Percentiles rank a stretch among this genome's conserved stretches.
Evolutionary conservation across 1,140 invertebrate genomes (phyloP).

Genomic region (Chrysopa pallens): DNA sequence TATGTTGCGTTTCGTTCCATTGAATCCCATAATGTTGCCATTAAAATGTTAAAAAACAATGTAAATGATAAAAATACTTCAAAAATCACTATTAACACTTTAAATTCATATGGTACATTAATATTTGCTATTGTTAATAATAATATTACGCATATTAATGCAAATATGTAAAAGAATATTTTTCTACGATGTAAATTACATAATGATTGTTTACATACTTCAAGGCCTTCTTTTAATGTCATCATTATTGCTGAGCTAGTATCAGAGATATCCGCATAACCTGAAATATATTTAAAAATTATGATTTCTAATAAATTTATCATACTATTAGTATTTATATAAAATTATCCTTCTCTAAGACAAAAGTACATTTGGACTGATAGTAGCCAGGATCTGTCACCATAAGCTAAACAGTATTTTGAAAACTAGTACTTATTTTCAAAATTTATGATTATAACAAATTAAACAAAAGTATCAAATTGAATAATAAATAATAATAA

Average conservation of each 20-base stretch:
- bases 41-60: constrained; percentile 49
- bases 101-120: constrained; percentile 21
- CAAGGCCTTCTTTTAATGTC: constrained; percentile 37
- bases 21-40: constrained; percentile 61
- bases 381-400: too few species aligned
- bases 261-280: too few species aligned
- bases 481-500: too few species aligned
- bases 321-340: too few species aligned
- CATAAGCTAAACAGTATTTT: too few species aligned
- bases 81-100: constrained; percentile 27
- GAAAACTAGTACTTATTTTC: too few species aligned
- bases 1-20: constrained; percentile 59
- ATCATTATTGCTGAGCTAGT: constrained; percentile 10
- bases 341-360: too few species aligned
- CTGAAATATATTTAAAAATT: too few species aligned
- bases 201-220: constrained; percentile 37
- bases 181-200: constrained; percentile 32
- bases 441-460: too few species aligned
- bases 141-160: constrained; percentile 23
- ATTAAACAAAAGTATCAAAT: too few species aligned
- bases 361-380: too few species aligned
- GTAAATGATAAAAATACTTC: constrained; percentile 41
- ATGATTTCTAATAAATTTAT: too few species aligned
- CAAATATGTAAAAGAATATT: constrained; percentile 35
- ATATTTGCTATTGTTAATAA: constrained; percentile 22